These are phyloP conservation scores for Enteromius trimaculatus DNA, from an alignment of 2,797 vertebrate genomes.

Conservation along the genomic window DNA sequence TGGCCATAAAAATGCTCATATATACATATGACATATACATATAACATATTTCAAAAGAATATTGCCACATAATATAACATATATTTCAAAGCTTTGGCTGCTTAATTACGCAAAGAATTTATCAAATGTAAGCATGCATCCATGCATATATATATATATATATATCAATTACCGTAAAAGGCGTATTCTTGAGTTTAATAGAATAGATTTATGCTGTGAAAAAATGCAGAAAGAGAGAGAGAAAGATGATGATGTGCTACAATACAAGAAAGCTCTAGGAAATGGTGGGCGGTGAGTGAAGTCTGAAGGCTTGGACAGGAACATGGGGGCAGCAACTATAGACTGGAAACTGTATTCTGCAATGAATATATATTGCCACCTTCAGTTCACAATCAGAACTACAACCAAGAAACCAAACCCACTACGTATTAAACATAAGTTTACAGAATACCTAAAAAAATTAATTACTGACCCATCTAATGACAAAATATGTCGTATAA, in stretches of 20 bases:
- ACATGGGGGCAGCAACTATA: not conserved
- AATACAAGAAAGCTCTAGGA: constrained; percentile 4
- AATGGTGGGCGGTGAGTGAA: not conserved
- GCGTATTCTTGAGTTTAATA: not conserved
- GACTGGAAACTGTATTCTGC: not conserved
- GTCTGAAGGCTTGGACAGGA: not conserved
- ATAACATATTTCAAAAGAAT: not conserved
- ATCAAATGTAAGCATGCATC: not conserved
- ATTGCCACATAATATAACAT: not conserved
- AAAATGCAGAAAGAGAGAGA: not conserved
- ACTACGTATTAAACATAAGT: not conserved
- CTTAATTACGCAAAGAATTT: not conserved
- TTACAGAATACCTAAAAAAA: not conserved
- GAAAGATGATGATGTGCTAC: not conserved
- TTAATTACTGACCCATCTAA: not conserved
- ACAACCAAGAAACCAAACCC: not conserved
- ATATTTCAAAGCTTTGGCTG: not conserved
- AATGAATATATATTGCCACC: constrained; percentile 44
- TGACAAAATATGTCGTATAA: not conserved
- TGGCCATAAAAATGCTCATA: not conserved
- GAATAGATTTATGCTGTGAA: not conserved
- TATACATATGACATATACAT: too few relatives aligned
- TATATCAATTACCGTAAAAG: not conserved
- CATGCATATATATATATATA: not conserved
- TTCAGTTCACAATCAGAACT: constrained; percentile 23